Percentiles rank a stretch among this genome's conserved stretches.
These are phyloP conservation scores for Eupeodes corollae DNA, from an alignment of 1,140 invertebrate genomes.

Conservation along the genomic window DNA sequence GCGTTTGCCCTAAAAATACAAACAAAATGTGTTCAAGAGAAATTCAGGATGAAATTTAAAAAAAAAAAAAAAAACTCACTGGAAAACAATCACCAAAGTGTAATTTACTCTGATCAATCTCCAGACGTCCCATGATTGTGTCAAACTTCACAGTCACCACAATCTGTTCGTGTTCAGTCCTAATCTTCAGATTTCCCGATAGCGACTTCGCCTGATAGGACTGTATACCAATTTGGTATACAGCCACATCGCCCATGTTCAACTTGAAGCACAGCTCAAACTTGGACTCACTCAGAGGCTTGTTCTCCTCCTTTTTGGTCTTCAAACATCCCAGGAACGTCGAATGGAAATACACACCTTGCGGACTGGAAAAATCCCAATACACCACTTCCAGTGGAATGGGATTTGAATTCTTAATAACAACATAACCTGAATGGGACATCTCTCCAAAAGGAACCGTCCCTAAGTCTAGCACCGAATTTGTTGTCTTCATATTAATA, in stretches of 20 bases:
- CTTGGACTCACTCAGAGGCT: neutral
- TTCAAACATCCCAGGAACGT: conserved; percentile 19
- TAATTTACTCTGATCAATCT: conserved; percentile 51
- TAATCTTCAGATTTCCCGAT: conserved; percentile 57
- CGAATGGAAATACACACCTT: conserved; percentile 20
- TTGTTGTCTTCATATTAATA: conserved; percentile 8
- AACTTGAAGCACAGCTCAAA: conserved; percentile 16
- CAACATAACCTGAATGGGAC: conserved; percentile 21
- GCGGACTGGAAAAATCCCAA: conserved; percentile 26
- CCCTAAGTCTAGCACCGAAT: conserved; percentile 22
- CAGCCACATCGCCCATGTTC: conserved; percentile 40
- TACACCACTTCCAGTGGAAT: conserved; percentile 24
- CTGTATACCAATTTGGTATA: conserved; percentile 60
- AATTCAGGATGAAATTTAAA: neutral
- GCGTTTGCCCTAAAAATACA: conserved; percentile 56
- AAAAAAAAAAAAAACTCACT: conserved; percentile 43
- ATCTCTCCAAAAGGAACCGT: conserved; percentile 25
- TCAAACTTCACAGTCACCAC: conserved; percentile 50
- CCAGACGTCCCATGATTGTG: conserved; percentile 47
- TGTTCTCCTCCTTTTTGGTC: neutral
- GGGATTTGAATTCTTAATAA: conserved; percentile 30
- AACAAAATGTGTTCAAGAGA: neutral
- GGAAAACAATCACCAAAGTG: conserved; percentile 74
- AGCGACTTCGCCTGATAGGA: conserved; percentile 58
- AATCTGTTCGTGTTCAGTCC: conserved; percentile 60